Conservation (phyloP, 2,797 vertebrate species). For the Sarcoramphus papa region DNA sequence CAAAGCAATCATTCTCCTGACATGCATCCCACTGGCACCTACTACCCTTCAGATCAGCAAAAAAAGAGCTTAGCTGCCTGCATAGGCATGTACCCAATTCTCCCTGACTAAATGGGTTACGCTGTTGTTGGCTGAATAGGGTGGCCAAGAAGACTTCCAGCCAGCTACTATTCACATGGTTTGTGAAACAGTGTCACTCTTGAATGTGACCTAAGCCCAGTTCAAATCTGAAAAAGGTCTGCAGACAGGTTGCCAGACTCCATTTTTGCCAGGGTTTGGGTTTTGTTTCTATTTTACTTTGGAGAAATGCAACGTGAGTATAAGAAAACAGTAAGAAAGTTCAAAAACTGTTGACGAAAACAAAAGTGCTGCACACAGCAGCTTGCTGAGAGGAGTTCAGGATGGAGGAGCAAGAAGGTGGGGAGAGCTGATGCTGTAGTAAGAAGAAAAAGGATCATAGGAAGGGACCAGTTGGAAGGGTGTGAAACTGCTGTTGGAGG, state of each 20-base stretch:
- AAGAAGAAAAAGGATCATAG: neutral
- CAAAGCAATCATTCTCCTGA: neutral
- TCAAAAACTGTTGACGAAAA: neutral
- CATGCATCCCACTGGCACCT: neutral
- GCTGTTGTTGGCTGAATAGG: neutral
- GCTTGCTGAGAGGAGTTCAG: neutral
- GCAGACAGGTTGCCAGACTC: neutral
- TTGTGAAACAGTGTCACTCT: neutral
- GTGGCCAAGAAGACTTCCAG: neutral
- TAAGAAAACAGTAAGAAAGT: neutral
- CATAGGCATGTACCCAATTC: neutral
- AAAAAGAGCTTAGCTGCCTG: neutral
- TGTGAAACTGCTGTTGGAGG: neutral
- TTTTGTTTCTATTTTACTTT: neutral
- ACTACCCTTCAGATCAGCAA: neutral
- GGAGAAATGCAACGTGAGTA: neutral
- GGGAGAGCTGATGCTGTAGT: neutral
- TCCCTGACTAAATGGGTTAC: conserved; percentile 1
- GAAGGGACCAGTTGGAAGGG: neutral
- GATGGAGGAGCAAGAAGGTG: neutral
- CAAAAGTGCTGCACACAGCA: neutral
- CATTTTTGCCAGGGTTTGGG: neutral
- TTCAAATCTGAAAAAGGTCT: neutral
- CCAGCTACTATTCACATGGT: neutral
- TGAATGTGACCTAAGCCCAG: neutral